These are phyloP conservation scores for Macaca fascicularis DNA, from an alignment of 2,113 vertebrate genomes.

Conservation along the genomic window DNA sequence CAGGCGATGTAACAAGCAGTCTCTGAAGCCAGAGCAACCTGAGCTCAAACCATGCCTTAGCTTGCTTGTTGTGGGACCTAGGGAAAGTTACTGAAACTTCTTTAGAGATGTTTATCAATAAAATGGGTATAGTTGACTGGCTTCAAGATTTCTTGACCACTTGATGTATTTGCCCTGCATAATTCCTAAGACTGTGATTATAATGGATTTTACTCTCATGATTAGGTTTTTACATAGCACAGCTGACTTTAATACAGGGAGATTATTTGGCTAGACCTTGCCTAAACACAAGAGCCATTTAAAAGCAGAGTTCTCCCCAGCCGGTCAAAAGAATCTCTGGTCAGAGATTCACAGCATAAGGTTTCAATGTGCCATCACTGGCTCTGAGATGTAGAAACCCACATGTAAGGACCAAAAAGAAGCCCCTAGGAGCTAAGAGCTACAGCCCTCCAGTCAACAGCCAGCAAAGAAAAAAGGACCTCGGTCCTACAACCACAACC, in stretches of 20 bases:
- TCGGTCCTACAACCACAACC: neutral
- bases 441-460: neutral
- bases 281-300: neutral
- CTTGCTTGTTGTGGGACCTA: neutral
- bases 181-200: neutral
- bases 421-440: neutral
- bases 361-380: neutral
- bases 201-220: neutral
- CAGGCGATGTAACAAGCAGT: neutral
- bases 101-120: neutral
- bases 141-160: neutral
- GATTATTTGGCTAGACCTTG: neutral
- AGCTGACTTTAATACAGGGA: neutral
- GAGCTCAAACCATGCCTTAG: constrained; percentile 15
- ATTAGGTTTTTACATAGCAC: neutral
- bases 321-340: neutral
- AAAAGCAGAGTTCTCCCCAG: neutral
- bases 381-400: neutral
- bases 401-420: neutral
- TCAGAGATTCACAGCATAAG: neutral
- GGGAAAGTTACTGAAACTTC: neutral
- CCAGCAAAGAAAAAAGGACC: neutral
- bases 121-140: neutral
- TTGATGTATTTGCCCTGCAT: neutral
- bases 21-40: neutral